A percentile compares a stretch with the other conserved stretches of the same genome.
Evolutionary conservation across 2,113 vertebrate genomes (phyloP).

Genomic region (Megaceryle torquata): DNA sequence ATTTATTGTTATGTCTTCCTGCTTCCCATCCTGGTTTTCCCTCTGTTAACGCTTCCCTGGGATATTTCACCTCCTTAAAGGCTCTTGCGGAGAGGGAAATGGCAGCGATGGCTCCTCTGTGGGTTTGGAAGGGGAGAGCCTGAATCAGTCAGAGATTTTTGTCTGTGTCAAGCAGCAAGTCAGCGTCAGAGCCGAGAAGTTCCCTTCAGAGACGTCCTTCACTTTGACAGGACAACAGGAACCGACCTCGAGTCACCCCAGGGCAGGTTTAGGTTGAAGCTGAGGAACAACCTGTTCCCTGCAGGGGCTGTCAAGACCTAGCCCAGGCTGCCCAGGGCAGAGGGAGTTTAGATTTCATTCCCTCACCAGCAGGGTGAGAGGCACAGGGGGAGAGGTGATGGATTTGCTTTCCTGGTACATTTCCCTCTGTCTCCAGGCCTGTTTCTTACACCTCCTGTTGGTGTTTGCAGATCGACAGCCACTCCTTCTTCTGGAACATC

Average conservation of each 20-base stretch:
- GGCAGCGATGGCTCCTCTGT: not conserved
- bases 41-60: not conserved
- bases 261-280: too few relatives aligned
- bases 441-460: not conserved
- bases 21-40: not conserved
- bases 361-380: too few relatives aligned
- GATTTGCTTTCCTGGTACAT: not conserved
- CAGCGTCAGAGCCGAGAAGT: not conserved
- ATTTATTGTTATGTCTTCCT: too few relatives aligned
- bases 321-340: too few relatives aligned
- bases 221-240: too few relatives aligned
- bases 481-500: conserved; percentile 92
- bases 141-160: not conserved
- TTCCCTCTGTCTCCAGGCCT: not conserved
- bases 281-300: too few relatives aligned
- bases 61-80: not conserved
- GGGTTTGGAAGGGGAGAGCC: fast-evolving
- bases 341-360: not conserved
- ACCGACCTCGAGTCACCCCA: too few relatives aligned
- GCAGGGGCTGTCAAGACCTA: too few relatives aligned
- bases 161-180: not conserved
- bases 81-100: not conserved
- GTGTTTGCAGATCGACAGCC: conserved; percentile 83
- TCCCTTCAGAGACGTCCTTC: too few relatives aligned
- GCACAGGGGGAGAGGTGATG: too few relatives aligned